Base-by-base conservation (phyloP, 1,140 invertebrate species). In the Drosophila sulfurigaster region DNA sequence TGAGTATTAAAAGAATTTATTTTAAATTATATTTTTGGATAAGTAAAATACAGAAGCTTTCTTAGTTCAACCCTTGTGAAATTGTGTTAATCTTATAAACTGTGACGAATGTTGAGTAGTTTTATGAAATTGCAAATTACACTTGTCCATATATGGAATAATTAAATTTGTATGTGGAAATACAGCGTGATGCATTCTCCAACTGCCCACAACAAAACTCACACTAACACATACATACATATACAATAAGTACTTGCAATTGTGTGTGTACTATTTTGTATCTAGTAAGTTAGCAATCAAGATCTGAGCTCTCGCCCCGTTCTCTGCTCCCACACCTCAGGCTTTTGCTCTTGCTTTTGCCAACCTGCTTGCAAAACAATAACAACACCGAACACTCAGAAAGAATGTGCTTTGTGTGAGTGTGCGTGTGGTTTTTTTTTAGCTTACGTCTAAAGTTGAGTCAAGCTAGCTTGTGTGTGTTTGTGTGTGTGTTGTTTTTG, bases 41-140 rank as follows among this genome's bases (percentile, higher is more conserved):
- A n/a, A n/a, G n/a, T n/a, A n/a, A n/a, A n/a, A n/a, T n/a, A n/a
- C n/a, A n/a, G 30, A 32, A 32, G 30, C 30, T 32, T 32, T 32
- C 30, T 32, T 2, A 32, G 30, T 32, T 32, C 7, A 32, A 32
- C 30, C 7, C 30, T 32, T 32, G 5, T 5, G 5, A 32, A 6
- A 7, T 32, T 1, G 1, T 41, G 30, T 41, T 41, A 41, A 41
- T 41, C 38, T 2, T 41, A 3, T 64, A 71, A 56, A 70, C 71
- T 45, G 71, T 86, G 70, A 32, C 41, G 51, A 82, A 56, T 85
- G 75, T 67, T 65, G 46, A 65, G 75, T 79, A 82, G 60, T 76
- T 66, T 62, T 81, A 79, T 76, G 82, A 87, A 85, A 85, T 87
- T 72, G 46, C 65, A 87, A 72, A 87, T 75, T 68, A 38, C 56